Evolutionary conservation across 2,888 invertebrate genomes (phyloP).

Genomic region (Coremacera marginata): DNA sequence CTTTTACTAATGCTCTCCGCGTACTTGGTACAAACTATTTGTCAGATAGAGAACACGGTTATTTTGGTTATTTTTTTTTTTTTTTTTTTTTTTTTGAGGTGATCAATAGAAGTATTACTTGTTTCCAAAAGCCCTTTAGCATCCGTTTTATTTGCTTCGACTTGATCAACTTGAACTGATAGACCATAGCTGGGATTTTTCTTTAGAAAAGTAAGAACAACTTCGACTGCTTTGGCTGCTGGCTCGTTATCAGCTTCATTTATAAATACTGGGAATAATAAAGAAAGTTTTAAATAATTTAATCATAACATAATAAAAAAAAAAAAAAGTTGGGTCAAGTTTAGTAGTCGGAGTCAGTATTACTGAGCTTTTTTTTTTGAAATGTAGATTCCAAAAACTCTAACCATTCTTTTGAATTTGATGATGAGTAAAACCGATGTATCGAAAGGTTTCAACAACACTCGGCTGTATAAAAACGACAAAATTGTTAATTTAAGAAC

Average conservation of each 20-base stretch:
- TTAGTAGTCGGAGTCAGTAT: too few species aligned
- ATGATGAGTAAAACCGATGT: too few species aligned
- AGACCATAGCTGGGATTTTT: conserved; percentile 78
- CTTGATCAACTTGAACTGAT: conserved; percentile 71
- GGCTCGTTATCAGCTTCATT: conserved; percentile 81
- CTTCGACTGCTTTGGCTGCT: conserved; percentile 79
- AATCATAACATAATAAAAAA: too few species aligned
- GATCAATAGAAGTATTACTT: conserved; percentile 70
- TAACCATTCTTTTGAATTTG: too few species aligned
- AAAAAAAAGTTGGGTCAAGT: too few species aligned
- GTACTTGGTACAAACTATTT: conserved; percentile 80
- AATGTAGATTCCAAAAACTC: too few species aligned
- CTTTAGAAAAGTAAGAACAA: conserved; percentile 78
- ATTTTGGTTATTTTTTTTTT: not conserved
- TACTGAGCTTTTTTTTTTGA: too few species aligned
- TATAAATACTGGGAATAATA: conserved; percentile 73
- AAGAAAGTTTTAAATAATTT: conserved; percentile 30
- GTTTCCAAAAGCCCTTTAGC: conserved; percentile 79
- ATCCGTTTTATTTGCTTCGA: conserved; percentile 80
- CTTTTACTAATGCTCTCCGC: conserved; percentile 75
- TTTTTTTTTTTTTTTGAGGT: too few species aligned
- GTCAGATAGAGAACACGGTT: not conserved
- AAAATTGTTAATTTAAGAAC: too few species aligned
- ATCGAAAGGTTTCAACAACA: too few species aligned
- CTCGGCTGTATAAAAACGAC: too few species aligned